Conservation (phyloP, 2,113 vertebrate species). For the Cichladusa arquata region DNA sequence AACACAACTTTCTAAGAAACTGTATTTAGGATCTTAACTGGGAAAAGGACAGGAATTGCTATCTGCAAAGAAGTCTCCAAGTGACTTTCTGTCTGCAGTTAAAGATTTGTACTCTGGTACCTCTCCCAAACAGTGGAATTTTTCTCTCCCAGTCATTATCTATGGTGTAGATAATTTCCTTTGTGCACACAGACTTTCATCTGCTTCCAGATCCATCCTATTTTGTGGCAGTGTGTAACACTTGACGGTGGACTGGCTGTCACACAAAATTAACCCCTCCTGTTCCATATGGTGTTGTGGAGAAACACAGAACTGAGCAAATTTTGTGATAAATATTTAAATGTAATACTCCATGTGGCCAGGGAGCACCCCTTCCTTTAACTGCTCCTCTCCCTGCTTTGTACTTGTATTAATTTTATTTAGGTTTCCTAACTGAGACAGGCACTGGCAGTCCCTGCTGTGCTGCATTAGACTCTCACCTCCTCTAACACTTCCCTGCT, state of each 20-base stretch:
- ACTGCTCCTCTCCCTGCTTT: background rate
- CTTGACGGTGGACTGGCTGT: background rate
- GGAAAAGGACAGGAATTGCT: background rate
- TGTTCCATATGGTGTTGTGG: background rate
- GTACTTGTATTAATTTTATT: background rate
- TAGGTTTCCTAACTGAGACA: background rate
- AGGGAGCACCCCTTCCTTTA: background rate
- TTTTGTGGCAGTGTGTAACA: background rate
- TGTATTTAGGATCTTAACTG: background rate
- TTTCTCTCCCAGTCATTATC: background rate
- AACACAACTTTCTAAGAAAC: background rate
- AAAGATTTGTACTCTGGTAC: background rate
- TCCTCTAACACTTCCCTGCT: background rate
- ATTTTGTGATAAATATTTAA: background rate
- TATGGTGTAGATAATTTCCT: background rate
- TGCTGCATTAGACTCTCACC: background rate
- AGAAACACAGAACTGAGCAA: background rate
- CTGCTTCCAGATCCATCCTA: background rate
- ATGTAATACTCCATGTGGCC: background rate
- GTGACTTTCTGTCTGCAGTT: background rate
- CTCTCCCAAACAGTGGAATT: background rate
- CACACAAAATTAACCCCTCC: background rate
- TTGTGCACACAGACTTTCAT: background rate
- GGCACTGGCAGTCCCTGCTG: background rate
- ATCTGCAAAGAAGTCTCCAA: background rate